A percentile compares a stretch with the other conserved stretches of the same genome.
Conservation (phyloP, 2,113 vertebrate genomes). For the Oriolus oriolus region DNA sequence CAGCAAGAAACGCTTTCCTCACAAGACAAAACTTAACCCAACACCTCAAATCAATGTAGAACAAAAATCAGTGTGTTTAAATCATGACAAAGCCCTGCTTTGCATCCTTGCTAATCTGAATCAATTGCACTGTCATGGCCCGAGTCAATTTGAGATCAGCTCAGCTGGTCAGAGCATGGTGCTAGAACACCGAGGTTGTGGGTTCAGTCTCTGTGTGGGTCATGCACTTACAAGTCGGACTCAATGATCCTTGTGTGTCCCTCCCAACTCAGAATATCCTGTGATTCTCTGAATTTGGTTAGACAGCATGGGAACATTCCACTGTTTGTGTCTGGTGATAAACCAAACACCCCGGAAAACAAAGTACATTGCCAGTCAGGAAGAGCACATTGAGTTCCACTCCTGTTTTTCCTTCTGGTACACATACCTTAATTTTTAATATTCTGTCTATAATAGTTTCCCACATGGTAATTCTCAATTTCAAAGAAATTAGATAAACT, state of each 20-base stretch:
- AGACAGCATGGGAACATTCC: rapidly evolving
- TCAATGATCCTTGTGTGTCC: background rate
- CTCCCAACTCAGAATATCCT: background rate
- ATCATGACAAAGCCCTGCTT: background rate
- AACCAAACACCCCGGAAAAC: background rate
- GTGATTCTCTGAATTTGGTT: background rate
- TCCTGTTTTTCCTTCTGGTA: background rate
- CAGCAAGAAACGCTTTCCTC: background rate
- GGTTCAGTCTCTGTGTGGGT: background rate
- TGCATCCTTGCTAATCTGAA: background rate
- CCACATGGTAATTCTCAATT: background rate
- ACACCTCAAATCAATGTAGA: background rate
- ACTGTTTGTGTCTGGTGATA: background rate
- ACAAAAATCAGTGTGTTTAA: background rate
- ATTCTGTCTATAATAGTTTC: background rate
- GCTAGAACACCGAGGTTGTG: background rate
- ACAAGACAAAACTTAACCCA: background rate
- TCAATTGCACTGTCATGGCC: background rate
- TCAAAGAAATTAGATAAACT: background rate
- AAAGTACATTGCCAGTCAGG: background rate
- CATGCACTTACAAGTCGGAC: background rate
- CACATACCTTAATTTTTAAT: background rate
- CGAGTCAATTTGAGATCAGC: background rate
- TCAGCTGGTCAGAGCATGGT: background rate
- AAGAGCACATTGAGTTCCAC: background rate